Percentiles rank a stretch among this genome's conserved stretches.
These are phyloP conservation scores for Anser cygnoides DNA, from an alignment of 2,113 vertebrate species.

Conservation along the genomic window DNA sequence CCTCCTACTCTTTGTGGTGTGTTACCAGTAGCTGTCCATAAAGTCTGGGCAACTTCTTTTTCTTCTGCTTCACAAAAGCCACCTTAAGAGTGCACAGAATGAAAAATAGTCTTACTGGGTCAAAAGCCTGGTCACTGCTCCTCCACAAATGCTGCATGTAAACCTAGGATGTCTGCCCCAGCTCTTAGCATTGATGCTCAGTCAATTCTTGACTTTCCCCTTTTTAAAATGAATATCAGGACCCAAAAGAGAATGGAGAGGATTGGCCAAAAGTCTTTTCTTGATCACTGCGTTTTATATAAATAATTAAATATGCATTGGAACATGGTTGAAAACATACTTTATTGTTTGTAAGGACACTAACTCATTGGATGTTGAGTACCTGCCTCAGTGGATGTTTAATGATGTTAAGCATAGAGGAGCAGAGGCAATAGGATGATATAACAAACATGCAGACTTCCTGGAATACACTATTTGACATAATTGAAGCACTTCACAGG, in stretches of 20 bases:
- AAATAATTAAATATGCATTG: neutral
- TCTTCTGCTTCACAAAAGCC: neutral
- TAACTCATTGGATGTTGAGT: neutral
- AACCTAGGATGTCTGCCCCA: neutral
- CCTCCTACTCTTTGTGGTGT: neutral
- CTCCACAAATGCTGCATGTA: neutral
- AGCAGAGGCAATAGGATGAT: neutral
- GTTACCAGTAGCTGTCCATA: neutral
- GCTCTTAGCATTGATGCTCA: rapidly evolving
- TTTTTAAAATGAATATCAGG: neutral
- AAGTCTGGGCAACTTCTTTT: neutral
- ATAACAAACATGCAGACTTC: neutral
- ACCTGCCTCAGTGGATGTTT: neutral
- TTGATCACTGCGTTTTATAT: neutral
- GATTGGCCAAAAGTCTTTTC: neutral
- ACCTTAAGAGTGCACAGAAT: neutral
- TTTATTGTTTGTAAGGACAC: neutral
- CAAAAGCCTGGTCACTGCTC: neutral
- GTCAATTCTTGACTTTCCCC: neutral
- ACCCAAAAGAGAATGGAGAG: neutral
- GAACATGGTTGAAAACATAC: neutral
- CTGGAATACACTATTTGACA: neutral
- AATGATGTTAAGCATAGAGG: neutral
- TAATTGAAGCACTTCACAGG: slow-evolving; percentile 31
- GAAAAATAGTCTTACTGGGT: neutral